Conservation (phyloP, 2,113 vertebrate species). For the Oenanthe melanoleuca region DNA sequence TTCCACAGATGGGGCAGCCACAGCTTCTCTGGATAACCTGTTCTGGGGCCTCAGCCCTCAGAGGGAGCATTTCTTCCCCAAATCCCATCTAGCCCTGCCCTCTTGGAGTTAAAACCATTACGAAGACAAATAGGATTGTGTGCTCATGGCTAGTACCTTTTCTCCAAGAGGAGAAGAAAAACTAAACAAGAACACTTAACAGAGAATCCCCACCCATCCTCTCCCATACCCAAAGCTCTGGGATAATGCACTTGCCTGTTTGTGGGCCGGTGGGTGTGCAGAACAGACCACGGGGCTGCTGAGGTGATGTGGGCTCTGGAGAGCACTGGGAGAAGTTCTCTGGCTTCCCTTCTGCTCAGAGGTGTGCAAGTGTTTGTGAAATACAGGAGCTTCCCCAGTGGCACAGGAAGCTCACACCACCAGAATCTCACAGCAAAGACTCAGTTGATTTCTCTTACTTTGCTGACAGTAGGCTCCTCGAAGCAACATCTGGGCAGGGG, state of each 20-base stretch:
- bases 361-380: not conserved
- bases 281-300: accelerated
- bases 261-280: accelerated
- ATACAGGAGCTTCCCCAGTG: not conserved
- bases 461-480: not conserved
- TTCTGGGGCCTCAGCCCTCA: accelerated
- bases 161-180: not conserved
- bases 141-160: too few species aligned
- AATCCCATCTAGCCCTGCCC: accelerated
- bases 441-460: not conserved
- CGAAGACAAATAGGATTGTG: not conserved
- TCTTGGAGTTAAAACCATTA: not conserved
- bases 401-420: not conserved
- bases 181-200: not conserved
- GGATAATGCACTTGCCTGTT: not conserved
- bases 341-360: not conserved
- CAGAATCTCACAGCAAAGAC: not conserved
- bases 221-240: not conserved
- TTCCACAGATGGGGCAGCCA: not conserved
- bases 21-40: not conserved
- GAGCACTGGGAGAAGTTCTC: not conserved
- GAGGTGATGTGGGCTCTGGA: accelerated
- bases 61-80: not conserved
- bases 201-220: not conserved
- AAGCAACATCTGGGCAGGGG: not conserved